Evolutionary conservation across 2,888 invertebrate species (phyloP).

Genomic region (Elysia crispata): DNA sequence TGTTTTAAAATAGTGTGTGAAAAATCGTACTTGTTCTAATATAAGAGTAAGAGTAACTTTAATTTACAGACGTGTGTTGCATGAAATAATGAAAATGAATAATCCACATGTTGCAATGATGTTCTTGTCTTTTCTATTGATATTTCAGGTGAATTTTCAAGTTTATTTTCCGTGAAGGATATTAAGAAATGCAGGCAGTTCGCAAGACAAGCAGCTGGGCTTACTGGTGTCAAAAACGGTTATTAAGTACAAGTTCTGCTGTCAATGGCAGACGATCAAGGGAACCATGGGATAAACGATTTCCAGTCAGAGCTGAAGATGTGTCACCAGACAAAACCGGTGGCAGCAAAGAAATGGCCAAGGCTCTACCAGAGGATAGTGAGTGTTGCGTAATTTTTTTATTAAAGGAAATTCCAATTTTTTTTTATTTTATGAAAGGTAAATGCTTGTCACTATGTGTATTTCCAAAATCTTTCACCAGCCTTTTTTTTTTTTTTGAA

Average conservation of each 20-base stretch:
- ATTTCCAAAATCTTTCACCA: no score
- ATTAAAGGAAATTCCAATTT: not conserved
- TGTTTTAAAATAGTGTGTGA: no score
- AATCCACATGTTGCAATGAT: no score
- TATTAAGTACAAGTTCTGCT: slow-evolving; percentile 45
- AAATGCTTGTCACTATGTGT: no score
- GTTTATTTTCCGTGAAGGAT: no score
- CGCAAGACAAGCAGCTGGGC: not conserved
- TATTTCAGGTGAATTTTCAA: not conserved
- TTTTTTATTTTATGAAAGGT: not conserved
- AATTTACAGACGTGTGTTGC: no score
- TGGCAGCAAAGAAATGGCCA: slow-evolving; percentile 55
- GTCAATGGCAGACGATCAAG: slow-evolving; percentile 49
- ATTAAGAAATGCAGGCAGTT: not conserved
- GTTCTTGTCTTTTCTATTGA: not conserved
- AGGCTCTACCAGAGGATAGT: slow-evolving; percentile 55
- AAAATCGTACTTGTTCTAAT: no score
- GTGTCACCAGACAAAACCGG: slow-evolving; percentile 53
- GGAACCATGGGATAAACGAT: slow-evolving; percentile 58
- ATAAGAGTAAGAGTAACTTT: no score
- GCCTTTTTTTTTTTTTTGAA: no score
- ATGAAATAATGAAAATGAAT: no score
- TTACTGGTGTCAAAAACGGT: not conserved
- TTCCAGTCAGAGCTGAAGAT: slow-evolving; percentile 58
- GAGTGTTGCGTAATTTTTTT: slow-evolving; percentile 6